Percentiles rank a stretch among this genome's conserved stretches.
Evolutionary conservation across 2,113 vertebrate species (phyloP).

Genomic region (Pardalotus punctatus): DNA sequence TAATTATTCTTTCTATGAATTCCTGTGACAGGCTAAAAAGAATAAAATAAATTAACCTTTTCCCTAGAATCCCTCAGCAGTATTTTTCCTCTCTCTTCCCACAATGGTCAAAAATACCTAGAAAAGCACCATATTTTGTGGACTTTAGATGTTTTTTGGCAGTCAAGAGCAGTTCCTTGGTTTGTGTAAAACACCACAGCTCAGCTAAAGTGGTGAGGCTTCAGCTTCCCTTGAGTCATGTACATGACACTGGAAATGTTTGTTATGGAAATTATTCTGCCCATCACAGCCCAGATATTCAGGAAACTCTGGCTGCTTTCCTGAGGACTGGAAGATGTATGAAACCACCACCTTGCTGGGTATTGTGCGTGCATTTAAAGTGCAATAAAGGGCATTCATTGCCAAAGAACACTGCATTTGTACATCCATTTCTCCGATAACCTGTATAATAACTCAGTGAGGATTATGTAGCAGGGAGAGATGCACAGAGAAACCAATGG

Average conservation of each 20-base stretch:
- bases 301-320: background rate
- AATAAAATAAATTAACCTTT: background rate
- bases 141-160: background rate
- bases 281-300: background rate
- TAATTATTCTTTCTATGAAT: background rate
- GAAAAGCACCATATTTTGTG: background rate
- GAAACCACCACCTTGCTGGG: background rate
- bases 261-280: slow-evolving; percentile 9
- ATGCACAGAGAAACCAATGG: background rate
- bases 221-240: background rate
- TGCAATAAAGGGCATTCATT: background rate
- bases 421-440: background rate
- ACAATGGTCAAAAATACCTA: background rate
- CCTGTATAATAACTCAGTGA: background rate
- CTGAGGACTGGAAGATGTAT: background rate
- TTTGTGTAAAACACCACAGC: background rate
- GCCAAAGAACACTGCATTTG: background rate
- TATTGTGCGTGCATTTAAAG: background rate
- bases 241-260: background rate
- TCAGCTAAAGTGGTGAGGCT: background rate
- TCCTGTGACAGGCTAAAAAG: background rate
- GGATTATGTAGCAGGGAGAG: background rate
- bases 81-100: background rate
- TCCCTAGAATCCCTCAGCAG: background rate
- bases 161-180: background rate